Evolutionary conservation across 2,888 invertebrate species (phyloP), one percentile per base, ranked within the genome.

Genomic region (Hymenopus coronatus): DNA sequence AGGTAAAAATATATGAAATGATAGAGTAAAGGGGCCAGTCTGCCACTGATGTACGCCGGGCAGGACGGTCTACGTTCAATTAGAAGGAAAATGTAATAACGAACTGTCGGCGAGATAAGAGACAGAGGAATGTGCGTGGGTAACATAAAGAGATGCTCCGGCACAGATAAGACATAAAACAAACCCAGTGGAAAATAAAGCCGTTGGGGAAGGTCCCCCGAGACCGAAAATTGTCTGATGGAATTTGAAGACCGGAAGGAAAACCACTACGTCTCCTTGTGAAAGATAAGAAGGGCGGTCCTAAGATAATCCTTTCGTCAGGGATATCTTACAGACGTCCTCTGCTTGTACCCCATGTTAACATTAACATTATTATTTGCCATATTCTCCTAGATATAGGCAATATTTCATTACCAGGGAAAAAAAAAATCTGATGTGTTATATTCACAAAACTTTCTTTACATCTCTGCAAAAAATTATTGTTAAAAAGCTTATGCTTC

Each of bases 71-170:
- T 70, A n/a, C n/a, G 88, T 87, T 87, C 89, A 87, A 88, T 89
- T 88, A 83, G 86, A 85, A 83, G 88, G 88, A 82, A 87, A 85
- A 90, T 90, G 88, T 89, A 89, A 89, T 90, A 90, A 89, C 84
- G 86, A 89, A 89, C 88, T 90, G 90, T 84, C 85, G 88, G 89
- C n/a, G 28, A 89, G 90, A 90, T 90, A 90, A 89, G 90, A 83
- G 84, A 46, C 46, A 25, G 27, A 40, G 46, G 46, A 82, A 30
- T 28, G 88, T 40, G 81, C 30, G 88, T 33, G 82, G 33, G 81
- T 28, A 54, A 85, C 54, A 85, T 85, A 85, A 85, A 85, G 85
- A 85, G 85, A 84, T 84, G 84, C n/a, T 70, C 15, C 20, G 27
- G 84, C 14, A 30, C 25, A 25, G 84, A 84, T 84, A 84, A 84